Base-by-base conservation (phyloP, 2,113 vertebrate species). In the Sciurus niger region DNA sequence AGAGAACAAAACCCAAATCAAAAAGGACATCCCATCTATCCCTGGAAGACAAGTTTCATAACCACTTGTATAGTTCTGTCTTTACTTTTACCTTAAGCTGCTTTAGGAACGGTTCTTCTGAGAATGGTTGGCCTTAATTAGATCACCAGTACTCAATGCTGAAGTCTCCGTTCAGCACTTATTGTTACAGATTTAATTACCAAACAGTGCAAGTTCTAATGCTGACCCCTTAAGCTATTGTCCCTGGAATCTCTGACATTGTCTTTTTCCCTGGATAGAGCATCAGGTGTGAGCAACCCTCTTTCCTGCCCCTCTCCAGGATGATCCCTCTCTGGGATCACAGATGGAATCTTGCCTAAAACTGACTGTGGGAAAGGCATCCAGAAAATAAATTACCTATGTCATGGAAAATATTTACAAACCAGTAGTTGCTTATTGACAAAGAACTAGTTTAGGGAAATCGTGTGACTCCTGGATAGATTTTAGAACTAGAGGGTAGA, bases 101-200 rank as follows among this genome's bases (percentile, higher is more conserved):
- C 37, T 83, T 67, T 60, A 93, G 65, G 32, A 84, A 79, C 12
- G 30, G 14, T 87, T 90, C 72, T 79, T 43, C 67, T 40, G 63
- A 95, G 84, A 82, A 87, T 73, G 8, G 43, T 8, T 79, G 48
- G 28, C 55, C 46, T 78, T 87, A 72, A 73, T 86, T 86, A 78
- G 4, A 73, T 78, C 17, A 34, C 55, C 30, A 77, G 9, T 67
- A 78, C 10, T 78, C 28, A 51, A 8, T 58, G 67, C 18, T 86
- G 32, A 95, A 85, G 48, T 86, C 73, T 89, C 67, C 55, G 30
- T 25, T 55, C 46, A 90, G n/a, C 32, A 85, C 8, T 89, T 80
- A 95, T 17, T 51, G 17, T 63, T 86, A 89, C 34, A 89, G 73
- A 89, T 65, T 76, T 93, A 76, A 89, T 92, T 94, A 83, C 4